phyloP scores from a whole-genome alignment of 1,140 invertebrate genomes.

The Bombus ignitus region DNA sequence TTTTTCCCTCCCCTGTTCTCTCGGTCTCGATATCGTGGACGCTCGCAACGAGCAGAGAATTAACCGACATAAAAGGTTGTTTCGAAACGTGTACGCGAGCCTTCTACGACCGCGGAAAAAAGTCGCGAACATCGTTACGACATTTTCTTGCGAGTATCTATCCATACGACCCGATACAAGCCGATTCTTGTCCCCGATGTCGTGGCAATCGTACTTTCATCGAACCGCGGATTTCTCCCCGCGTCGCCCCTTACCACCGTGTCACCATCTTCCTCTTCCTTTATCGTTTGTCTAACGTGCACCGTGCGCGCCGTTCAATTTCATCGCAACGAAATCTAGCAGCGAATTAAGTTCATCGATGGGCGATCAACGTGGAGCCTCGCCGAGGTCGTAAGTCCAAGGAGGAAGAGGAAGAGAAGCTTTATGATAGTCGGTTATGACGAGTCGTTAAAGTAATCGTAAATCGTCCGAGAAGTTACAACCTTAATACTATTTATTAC shows the following conservation, averaged over 20 bases:
- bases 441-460: background rate
- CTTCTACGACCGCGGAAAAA: slow-evolving; percentile 53
- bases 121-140: slow-evolving; percentile 58
- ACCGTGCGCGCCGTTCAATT: slow-evolving; percentile 46
- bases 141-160: slow-evolving; percentile 54
- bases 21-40: background rate
- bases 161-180: slow-evolving; percentile 42
- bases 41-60: slow-evolving; percentile 31
- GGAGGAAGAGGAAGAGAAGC: no score
- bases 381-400: no score
- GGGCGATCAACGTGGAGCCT: background rate
- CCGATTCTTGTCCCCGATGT: slow-evolving; percentile 58
- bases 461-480: background rate
- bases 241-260: slow-evolving; percentile 4
- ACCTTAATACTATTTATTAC: slow-evolving; percentile 31
- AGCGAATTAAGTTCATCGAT: slow-evolving; percentile 46
- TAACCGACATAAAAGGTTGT: slow-evolving; percentile 44
- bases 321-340: slow-evolving; percentile 42
- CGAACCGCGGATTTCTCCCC: slow-evolving; percentile 42
- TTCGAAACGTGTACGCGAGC: slow-evolving; percentile 49
- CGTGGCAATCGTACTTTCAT: slow-evolving; percentile 57
- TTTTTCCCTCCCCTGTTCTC: background rate
- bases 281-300: slow-evolving; percentile 27
- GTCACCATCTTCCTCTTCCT: slow-evolving; percentile 23
- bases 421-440: no score